These are phyloP conservation scores for Thymallus thymallus DNA, from an alignment of 2,113 vertebrate genomes.

Conservation along the genomic window DNA sequence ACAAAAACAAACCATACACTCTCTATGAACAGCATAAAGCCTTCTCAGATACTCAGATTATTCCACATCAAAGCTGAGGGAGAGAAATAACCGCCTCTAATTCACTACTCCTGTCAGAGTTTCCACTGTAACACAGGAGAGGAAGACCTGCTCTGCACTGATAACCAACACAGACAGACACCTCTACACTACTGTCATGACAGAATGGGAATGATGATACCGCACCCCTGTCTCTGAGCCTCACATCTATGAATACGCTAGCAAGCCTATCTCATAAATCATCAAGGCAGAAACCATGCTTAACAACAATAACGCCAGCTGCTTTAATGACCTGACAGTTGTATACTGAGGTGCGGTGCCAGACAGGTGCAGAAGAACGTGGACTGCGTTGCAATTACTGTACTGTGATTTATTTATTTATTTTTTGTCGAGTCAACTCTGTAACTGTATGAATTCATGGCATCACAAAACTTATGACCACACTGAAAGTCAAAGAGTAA, in stretches of 20 bases:
- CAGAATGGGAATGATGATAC: constrained; percentile 45
- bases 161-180: constrained; percentile 51
- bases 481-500: background rate
- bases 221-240: constrained; percentile 1
- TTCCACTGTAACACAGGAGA: constrained; percentile 28
- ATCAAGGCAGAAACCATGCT: constrained; percentile 2
- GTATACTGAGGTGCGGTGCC: background rate
- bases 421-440: background rate
- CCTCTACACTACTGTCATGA: constrained; percentile 39
- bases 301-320: background rate
- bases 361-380: background rate
- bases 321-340: background rate
- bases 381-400: background rate
- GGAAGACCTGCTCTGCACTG: constrained; percentile 44
- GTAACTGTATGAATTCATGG: background rate
- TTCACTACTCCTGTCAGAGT: constrained; percentile 34
- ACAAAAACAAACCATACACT: constrained; percentile 10
- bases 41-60: constrained; percentile 8
- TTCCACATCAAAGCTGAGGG: constrained; percentile 15
- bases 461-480: background rate
- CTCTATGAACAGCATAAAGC: constrained; percentile 30
- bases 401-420: background rate
- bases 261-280: constrained; percentile 47
- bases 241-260: constrained; percentile 39
- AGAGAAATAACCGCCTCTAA: constrained; percentile 37